phyloP scores from a whole-genome alignment of 2,113 vertebrate genomes.

The Neoarius graeffei region DNA sequence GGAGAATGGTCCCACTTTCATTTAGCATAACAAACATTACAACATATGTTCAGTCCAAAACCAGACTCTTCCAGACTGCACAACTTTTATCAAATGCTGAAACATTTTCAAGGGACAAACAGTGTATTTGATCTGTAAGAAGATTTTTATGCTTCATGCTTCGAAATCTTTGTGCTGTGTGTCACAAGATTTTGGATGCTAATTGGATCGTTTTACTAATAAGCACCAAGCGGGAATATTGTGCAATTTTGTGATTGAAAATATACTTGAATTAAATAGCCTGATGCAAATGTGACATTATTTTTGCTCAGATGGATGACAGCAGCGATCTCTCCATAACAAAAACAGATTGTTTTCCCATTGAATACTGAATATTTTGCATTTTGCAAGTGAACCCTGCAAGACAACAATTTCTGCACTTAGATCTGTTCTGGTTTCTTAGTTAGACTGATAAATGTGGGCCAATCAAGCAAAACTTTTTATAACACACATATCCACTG shows the following conservation, averaged over 20 bases:
- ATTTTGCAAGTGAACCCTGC: no score
- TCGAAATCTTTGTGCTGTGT: neutral
- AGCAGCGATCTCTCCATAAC: neutral
- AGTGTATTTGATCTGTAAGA: neutral
- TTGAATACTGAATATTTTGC: neutral
- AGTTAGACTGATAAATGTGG: no score
- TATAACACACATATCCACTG: no score
- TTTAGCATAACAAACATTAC: conserved; percentile 14
- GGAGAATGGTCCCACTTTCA: neutral
- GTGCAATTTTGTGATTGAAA: neutral
- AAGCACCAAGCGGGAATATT: neutral
- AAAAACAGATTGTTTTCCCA: neutral
- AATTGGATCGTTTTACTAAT: neutral
- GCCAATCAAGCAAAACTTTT: no score
- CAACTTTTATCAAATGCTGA: neutral
- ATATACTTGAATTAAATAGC: neutral
- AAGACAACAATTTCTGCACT: no score
- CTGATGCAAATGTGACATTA: neutral
- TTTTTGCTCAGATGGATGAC: neutral
- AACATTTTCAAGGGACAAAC: neutral
- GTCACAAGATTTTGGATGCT: neutral
- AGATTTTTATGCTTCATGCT: neutral
- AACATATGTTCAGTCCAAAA: neutral
- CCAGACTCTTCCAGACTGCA: neutral
- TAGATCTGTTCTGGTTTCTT: no score